Conservation (phyloP, 2,888 invertebrate species). For the Julus scandinavius region DNA sequence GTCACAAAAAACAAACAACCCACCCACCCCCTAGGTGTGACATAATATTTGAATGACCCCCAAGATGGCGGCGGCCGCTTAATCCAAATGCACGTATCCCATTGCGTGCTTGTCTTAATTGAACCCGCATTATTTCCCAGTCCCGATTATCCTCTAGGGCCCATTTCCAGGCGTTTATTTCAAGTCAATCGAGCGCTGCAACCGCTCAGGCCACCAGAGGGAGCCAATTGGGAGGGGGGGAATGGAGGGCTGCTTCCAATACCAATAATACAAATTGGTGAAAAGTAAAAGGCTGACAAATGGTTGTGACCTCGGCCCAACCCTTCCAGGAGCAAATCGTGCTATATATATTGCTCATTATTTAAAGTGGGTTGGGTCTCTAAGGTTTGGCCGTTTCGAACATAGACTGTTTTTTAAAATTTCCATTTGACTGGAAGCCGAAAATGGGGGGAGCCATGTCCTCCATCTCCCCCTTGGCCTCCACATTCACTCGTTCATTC, state of each 20-base stretch:
- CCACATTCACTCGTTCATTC: neutral
- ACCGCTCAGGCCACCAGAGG: slow-evolving; percentile 25
- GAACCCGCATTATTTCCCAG: slow-evolving; percentile 24
- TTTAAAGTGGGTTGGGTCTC: neutral
- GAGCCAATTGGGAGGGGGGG: too few species aligned
- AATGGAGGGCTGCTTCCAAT: neutral
- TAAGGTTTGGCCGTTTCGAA: neutral
- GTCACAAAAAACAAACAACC: too few species aligned
- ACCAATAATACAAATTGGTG: neutral
- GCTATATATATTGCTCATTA: slow-evolving; percentile 6
- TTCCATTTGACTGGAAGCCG: neutral
- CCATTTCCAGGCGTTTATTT: slow-evolving; percentile 35
- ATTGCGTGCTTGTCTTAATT: neutral
- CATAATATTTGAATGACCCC: too few species aligned
- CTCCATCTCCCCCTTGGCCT: neutral
- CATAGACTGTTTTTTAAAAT: neutral
- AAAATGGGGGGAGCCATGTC: neutral
- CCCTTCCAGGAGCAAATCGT: neutral
- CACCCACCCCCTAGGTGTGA: too few species aligned
- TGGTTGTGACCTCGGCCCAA: neutral
- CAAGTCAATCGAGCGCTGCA: slow-evolving; percentile 1
- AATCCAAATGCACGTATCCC: neutral
- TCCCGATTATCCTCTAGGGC: neutral
- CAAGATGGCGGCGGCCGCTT: neutral
- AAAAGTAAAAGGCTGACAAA: neutral